These are phyloP conservation scores for Drosophila obscura DNA, from an alignment of 1,140 invertebrate species.

Conservation along the genomic window DNA sequence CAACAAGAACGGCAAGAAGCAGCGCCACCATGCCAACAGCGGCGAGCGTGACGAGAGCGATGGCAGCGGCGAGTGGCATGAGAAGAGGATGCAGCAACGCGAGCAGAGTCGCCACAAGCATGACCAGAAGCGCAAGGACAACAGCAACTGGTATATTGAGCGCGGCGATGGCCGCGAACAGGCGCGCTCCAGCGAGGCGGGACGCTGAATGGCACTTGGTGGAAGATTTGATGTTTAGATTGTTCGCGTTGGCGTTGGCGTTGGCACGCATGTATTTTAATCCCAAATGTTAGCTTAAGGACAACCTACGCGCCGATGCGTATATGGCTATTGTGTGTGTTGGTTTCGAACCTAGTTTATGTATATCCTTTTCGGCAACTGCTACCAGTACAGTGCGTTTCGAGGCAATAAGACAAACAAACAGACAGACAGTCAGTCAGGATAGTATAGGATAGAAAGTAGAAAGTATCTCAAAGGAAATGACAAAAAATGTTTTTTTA, in stretches of 20 bases:
- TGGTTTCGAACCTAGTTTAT: slow-evolving; percentile 24
- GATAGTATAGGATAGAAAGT: background rate
- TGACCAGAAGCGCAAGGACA: slow-evolving; percentile 54
- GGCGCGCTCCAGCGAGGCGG: slow-evolving; percentile 50
- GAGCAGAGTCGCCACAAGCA: slow-evolving; percentile 56
- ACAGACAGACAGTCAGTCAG: background rate
- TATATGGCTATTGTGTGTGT: slow-evolving; percentile 20
- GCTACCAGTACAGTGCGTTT: no score
- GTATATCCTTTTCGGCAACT: no score
- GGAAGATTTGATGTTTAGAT: background rate
- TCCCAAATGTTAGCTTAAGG: slow-evolving; percentile 37
- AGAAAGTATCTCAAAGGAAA: slow-evolving; percentile 3
- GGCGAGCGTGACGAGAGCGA: slow-evolving; percentile 16
- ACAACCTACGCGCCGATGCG: slow-evolving; percentile 26
- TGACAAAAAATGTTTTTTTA: background rate
- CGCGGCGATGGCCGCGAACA: slow-evolving; percentile 68
- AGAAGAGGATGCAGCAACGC: slow-evolving; percentile 71
- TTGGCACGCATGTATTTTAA: slow-evolving; percentile 23
- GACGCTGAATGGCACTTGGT: slow-evolving; percentile 18
- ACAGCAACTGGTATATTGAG: slow-evolving; percentile 76
- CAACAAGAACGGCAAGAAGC: slow-evolving; percentile 10
- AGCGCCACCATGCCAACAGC: slow-evolving; percentile 1
- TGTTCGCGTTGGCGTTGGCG: no score
- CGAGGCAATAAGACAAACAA: background rate
- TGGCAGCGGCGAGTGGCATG: slow-evolving; percentile 73